Percentiles rank a stretch among this genome's conserved stretches.
Conservation (phyloP, 2,888 invertebrate species). For the Acanthosepion esculentum region DNA sequence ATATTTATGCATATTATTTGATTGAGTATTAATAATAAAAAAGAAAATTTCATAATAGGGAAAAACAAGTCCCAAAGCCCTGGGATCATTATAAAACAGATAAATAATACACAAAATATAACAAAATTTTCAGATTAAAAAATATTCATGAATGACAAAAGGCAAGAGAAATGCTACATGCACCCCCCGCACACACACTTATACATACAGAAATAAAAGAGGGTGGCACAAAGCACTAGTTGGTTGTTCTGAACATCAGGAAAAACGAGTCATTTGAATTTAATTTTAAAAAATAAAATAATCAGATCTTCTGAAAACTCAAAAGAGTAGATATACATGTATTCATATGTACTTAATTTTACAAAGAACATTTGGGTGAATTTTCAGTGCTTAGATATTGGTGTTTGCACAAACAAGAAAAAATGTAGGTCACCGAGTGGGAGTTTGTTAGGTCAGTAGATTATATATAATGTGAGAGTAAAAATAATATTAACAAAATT, state of each 20-base stretch:
- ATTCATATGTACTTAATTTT: background rate
- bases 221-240: background rate
- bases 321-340: background rate
- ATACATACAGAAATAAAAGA: background rate
- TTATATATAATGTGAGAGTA: background rate
- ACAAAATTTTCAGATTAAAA: conserved; percentile 21
- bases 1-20: background rate
- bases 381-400: background rate
- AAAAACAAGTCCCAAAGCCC: background rate
- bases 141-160: background rate
- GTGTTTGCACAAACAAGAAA: background rate
- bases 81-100: background rate
- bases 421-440: background rate
- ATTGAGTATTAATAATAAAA: background rate
- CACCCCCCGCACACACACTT: background rate
- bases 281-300: background rate
- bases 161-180: background rate
- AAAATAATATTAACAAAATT: background rate
- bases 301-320: conserved; percentile 22
- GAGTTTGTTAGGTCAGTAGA: background rate
- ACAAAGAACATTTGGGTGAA: background rate
- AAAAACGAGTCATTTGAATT: background rate
- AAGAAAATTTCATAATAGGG: background rate
- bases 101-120: conserved; percentile 12
- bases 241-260: conserved; percentile 20